Conservation (phyloP, 2,113 vertebrate genomes). For the Myiozetetes cayanensis region DNA sequence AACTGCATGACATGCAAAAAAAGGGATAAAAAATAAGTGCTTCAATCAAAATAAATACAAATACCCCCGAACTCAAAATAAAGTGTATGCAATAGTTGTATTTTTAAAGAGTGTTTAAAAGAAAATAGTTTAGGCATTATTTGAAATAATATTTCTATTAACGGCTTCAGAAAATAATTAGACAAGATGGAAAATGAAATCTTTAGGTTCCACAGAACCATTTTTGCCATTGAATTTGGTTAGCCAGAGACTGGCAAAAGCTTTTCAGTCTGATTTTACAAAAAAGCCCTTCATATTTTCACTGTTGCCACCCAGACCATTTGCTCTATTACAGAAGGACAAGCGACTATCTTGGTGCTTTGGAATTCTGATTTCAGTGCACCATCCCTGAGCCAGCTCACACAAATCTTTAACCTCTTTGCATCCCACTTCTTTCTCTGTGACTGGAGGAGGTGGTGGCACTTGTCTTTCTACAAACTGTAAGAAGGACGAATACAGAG, state of each 20-base stretch:
- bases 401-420: neutral
- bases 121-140: neutral
- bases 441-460: neutral
- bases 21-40: rapidly evolving
- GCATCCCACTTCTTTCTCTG: neutral
- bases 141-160: neutral
- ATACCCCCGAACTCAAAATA: neutral
- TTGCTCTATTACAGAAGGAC: neutral
- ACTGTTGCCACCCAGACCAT: rapidly evolving
- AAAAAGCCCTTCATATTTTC: neutral
- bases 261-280: neutral
- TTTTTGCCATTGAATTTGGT: neutral
- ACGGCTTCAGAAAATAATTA: neutral
- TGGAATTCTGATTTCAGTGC: neutral
- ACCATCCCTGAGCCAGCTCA: neutral
- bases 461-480: neutral
- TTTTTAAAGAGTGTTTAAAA: neutral
- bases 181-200: neutral
- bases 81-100: neutral
- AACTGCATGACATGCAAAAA: neutral
- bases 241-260: neutral
- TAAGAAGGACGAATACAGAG: neutral
- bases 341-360: neutral
- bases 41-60: neutral
- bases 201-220: neutral